Evolutionary conservation across 2,888 invertebrate species (phyloP).

Genomic region (Axea sp.): DNA sequence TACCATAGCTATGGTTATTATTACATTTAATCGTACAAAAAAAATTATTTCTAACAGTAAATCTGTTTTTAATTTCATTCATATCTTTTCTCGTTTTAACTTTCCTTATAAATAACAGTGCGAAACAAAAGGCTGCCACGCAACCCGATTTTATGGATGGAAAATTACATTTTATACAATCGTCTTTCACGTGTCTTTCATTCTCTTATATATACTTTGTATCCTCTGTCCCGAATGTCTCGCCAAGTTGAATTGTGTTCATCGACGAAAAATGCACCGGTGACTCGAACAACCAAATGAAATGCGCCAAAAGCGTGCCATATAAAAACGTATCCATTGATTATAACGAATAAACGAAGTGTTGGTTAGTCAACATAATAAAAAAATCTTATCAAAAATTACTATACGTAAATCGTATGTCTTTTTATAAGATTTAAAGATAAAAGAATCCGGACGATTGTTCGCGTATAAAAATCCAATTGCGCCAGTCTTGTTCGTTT

Average conservation of each 20-base stretch:
- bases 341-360: no score
- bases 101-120: constrained; percentile 18
- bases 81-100: constrained; percentile 1
- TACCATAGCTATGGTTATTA: constrained; percentile 9
- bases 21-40: constrained; percentile 32
- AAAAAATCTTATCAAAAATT: no score
- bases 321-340: no score
- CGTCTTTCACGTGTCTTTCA: constrained; percentile 1
- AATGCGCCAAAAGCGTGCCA: no score
- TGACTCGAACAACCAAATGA: background rate
- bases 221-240: constrained; percentile 1
- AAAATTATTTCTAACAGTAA: constrained; percentile 13
- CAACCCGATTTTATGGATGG: constrained; percentile 40
- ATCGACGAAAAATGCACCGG: constrained; percentile 5
- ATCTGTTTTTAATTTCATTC: constrained; percentile 11
- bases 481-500: constrained; percentile 25
- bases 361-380: no score
- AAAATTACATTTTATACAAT: constrained; percentile 58
- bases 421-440: no score
- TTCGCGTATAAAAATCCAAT: constrained; percentile 7
- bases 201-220: constrained; percentile 8
- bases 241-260: background rate
- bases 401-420: no score
- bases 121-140: constrained; percentile 24
- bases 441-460: background rate